Evolutionary conservation across 2,113 vertebrate species (phyloP), one percentile per base, ranked within the genome.

Genomic region (Todiramphus chloris): DNA sequence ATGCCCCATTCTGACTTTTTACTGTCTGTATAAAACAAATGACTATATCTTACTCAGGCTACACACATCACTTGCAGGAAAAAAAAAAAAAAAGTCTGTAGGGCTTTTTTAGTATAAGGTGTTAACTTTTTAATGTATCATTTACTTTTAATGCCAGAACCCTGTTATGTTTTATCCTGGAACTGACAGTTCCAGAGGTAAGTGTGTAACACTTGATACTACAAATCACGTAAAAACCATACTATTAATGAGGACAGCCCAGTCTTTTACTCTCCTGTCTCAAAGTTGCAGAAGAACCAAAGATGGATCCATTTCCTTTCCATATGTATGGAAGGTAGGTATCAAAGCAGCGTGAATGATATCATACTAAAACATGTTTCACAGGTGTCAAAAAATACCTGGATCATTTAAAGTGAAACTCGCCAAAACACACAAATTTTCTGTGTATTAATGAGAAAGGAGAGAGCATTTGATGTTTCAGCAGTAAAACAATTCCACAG

Each of bases 191-290:
- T 83, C 13, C 53, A 60, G 43, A 55, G 9, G 13, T 8, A 73
- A 10, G 3, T 60, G 3, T 3, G 2, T 20, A 73, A 73, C 39
- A 68, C 37, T 66, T 0, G 0, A 13, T 31, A 67, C 9, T 8
- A 2, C 11, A 86, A 73, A 56, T 46, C 23, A 59, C 0, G 2
- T 48, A 14, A 67, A 53, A 83, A 66, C 6, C 8, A 19, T 31
- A 33, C 2, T 75, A 58, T 37, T 64, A 64, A 55, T 20, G 3
- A 7, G 35, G 20, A 14, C 2, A 53, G 11, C 31, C 30, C 63
- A 44, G 35, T 86, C 3, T 31, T 70, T 55, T 43, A 58, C 9
- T 79, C 3, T 87, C 5, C 19, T 85, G 11, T 37, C 35, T 72
- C 37, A 72, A 72, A 87, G n/a, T 25, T 67, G 43, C n/a, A 63